Percentiles rank a stretch among this genome's conserved stretches.
Conservation (phyloP, 2,113 vertebrate species). For the Tachycineta bicolor region DNA sequence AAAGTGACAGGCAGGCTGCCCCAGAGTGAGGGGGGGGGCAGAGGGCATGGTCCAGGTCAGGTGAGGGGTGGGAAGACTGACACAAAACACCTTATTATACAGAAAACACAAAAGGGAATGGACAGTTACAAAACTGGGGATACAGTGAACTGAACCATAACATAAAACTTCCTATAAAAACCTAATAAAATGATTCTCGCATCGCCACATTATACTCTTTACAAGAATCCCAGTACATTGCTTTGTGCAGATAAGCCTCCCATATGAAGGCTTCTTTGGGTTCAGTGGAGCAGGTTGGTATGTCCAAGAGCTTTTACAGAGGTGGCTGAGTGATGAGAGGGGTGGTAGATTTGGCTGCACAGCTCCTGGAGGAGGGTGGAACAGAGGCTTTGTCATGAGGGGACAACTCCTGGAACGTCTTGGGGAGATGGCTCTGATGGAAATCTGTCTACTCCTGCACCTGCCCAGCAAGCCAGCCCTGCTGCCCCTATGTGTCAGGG, state of each 20-base stretch:
- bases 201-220: background rate
- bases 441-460: background rate
- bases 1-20: too few relatives aligned
- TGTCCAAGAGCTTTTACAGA: background rate
- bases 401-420: background rate
- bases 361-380: background rate
- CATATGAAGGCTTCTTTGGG: background rate
- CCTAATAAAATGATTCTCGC: too few relatives aligned
- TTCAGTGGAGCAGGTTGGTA: background rate
- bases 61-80: too few relatives aligned
- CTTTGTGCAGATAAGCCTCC: background rate
- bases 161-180: too few relatives aligned
- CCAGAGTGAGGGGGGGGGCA: too few relatives aligned
- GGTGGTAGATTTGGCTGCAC: accelerated
- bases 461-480: accelerated
- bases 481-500: accelerated
- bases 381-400: too few relatives aligned
- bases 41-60: too few relatives aligned
- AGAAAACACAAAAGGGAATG: too few relatives aligned
- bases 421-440: accelerated
- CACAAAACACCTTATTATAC: too few relatives aligned
- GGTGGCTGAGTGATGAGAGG: background rate
- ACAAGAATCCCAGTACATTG: background rate
- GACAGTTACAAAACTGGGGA: too few relatives aligned
- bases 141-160: too few relatives aligned